Evolutionary conservation across 2,797 vertebrate species (phyloP).

Genomic region (Parotocinclus haroldoi): DNA sequence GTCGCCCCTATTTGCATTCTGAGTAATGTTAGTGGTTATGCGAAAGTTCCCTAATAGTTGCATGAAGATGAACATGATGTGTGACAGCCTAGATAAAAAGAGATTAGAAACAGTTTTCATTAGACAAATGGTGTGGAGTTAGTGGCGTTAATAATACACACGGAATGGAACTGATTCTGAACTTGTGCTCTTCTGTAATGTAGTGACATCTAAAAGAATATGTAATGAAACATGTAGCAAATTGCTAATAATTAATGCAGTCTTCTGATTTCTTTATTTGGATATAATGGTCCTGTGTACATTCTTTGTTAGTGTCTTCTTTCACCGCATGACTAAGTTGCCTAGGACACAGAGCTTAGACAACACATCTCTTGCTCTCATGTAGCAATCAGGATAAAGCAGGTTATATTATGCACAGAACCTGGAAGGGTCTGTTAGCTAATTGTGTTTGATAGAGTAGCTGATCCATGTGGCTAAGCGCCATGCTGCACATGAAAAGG

Average conservation of each 20-base stretch:
- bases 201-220: background rate
- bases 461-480: conserved; percentile 53
- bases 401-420: conserved; percentile 53
- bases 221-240: background rate
- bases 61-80: too few relatives aligned
- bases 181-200: too few relatives aligned
- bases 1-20: background rate
- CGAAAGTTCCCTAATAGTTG: background rate
- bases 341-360: conserved; percentile 23
- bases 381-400: conserved; percentile 37
- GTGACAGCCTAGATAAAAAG: too few relatives aligned
- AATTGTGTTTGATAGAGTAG: conserved; percentile 64
- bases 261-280: too few relatives aligned
- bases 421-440: conserved; percentile 52
- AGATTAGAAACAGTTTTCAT: too few relatives aligned
- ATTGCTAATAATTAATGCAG: too few relatives aligned
- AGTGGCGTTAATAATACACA: too few relatives aligned
- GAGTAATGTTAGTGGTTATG: background rate
- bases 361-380: conserved; percentile 15
- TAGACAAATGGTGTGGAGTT: too few relatives aligned
- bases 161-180: too few relatives aligned
- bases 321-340: conserved; percentile 8
- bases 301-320: too few relatives aligned
- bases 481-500: conserved; percentile 59
- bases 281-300: too few relatives aligned